A percentile compares a stretch with the other conserved stretches of the same genome.
Evolutionary conservation across 1,140 invertebrate species (phyloP).

Genomic region (Drosophila ambigua): DNA sequence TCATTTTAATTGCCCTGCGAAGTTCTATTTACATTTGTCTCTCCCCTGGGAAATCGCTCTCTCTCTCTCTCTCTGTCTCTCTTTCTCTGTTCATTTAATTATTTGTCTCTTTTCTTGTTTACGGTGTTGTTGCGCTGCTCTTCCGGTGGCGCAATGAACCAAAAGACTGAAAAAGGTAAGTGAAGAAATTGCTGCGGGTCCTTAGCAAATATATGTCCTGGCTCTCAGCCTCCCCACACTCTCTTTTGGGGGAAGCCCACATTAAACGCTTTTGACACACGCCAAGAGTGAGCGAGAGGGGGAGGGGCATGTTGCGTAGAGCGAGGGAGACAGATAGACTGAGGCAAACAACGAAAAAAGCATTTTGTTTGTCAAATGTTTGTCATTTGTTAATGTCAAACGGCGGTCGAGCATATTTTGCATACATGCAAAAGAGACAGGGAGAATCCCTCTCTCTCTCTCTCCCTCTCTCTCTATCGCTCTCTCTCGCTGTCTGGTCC

Average conservation of each 20-base stretch:
- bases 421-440: slow-evolving; percentile 36
- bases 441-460: not conserved
- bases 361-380: slow-evolving; percentile 82
- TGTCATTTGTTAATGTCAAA: slow-evolving; percentile 83
- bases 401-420: slow-evolving; percentile 80
- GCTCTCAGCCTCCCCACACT: not conserved
- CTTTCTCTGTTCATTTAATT: slow-evolving; percentile 56
- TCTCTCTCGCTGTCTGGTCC: slow-evolving; percentile 8
- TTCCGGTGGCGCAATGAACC: slow-evolving; percentile 36
- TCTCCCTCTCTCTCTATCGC: not conserved
- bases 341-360: slow-evolving; percentile 42
- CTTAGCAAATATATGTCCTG: slow-evolving; percentile 37
- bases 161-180: slow-evolving; percentile 46
- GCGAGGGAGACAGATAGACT: slow-evolving; percentile 14
- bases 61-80: slow-evolving; percentile 12
- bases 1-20: slow-evolving; percentile 60
- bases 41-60: slow-evolving; percentile 10
- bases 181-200: slow-evolving; percentile 61
- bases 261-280: slow-evolving; percentile 62
- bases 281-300: not conserved
- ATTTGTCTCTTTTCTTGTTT: slow-evolving; percentile 60
- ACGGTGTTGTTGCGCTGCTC: slow-evolving; percentile 9
- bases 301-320: no score
- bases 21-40: slow-evolving; percentile 24
- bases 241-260: slow-evolving; percentile 35